phyloP scores from a whole-genome alignment of 2,113 vertebrate species.

The Hippocampus mohnikei region DNA sequence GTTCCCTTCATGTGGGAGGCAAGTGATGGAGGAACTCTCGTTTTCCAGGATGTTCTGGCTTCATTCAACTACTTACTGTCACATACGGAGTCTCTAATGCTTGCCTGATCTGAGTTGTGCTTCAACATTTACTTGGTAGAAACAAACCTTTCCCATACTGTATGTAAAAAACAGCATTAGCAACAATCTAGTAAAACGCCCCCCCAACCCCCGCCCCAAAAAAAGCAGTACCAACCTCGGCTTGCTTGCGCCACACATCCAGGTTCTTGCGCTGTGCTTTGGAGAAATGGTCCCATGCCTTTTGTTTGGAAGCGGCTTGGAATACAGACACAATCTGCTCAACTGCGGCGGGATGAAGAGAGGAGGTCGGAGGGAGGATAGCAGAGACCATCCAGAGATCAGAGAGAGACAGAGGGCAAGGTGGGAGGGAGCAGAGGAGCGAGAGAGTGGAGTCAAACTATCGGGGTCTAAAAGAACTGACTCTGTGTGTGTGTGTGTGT shows the following conservation, averaged over 20 bases:
- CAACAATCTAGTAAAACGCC: background rate
- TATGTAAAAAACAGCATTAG: constrained; percentile 21
- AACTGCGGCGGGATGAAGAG: constrained; percentile 84
- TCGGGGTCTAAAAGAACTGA: constrained; percentile 67
- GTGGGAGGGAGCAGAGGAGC: constrained; percentile 86
- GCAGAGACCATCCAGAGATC: constrained; percentile 80
- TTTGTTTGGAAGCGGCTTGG: constrained; percentile 99
- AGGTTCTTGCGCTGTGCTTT: constrained; percentile 99
- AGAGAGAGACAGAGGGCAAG: constrained; percentile 75
- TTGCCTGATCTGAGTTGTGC: constrained; percentile 8
- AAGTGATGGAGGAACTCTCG: background rate
- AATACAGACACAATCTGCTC: constrained; percentile 99
- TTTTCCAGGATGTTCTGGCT: constrained; percentile 6
- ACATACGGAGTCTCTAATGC: constrained; percentile 25
- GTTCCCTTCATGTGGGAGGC: constrained; percentile 29
- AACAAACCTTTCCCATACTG: constrained; percentile 8
- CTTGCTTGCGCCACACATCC: constrained; percentile 98
- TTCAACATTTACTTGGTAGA: background rate
- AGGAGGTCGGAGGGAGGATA: background rate
- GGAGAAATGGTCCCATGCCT: constrained; percentile 99
- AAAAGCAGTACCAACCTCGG: constrained; percentile 83
- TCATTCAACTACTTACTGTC: constrained; percentile 52
- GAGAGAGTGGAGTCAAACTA: constrained; percentile 86
- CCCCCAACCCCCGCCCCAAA: background rate
- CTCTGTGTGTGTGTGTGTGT: constrained; percentile 12